Evolutionary conservation across 2,888 invertebrate genomes (phyloP).

Genomic region (Synergus gifuensis): DNA sequence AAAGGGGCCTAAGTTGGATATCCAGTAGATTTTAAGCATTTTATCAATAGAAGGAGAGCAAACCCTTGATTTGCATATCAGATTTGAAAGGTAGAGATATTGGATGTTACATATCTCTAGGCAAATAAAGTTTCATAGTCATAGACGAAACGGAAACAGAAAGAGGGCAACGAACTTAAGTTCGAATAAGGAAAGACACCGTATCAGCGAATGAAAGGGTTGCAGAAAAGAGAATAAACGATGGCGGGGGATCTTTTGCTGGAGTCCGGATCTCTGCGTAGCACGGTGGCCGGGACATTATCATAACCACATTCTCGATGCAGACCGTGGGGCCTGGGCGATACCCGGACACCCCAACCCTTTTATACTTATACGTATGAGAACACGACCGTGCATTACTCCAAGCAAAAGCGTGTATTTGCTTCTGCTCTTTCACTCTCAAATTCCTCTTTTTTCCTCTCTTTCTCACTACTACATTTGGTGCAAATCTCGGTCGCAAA

Average conservation of each 20-base stretch:
- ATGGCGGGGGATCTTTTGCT: constrained; percentile 54
- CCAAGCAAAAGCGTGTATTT: constrained; percentile 51
- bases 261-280: constrained; percentile 71
- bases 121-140: constrained; percentile 7
- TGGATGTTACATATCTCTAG: constrained; percentile 16
- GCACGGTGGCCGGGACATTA: constrained; percentile 76
- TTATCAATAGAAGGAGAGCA: background rate
- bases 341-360: constrained; percentile 66
- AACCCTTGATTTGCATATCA: constrained; percentile 12
- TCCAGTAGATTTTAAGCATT: background rate
- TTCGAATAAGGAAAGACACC: constrained; percentile 47
- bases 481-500: background rate
- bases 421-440: constrained; percentile 45
- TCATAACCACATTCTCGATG: constrained; percentile 76
- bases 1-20: too few relatives aligned
- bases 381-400: constrained; percentile 56
- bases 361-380: constrained; percentile 56
- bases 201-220: constrained; percentile 55
- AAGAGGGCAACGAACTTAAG: constrained; percentile 53
- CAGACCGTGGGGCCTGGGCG: constrained; percentile 64
- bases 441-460: constrained; percentile 20
- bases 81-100: constrained; percentile 8
- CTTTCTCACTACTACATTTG: background rate
- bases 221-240: constrained; percentile 54
- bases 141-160: constrained; percentile 41